A percentile compares a stretch with the other conserved stretches of the same genome.
Conservation (phyloP, 2,113 vertebrate species). For the Zosterops lateralis region DNA sequence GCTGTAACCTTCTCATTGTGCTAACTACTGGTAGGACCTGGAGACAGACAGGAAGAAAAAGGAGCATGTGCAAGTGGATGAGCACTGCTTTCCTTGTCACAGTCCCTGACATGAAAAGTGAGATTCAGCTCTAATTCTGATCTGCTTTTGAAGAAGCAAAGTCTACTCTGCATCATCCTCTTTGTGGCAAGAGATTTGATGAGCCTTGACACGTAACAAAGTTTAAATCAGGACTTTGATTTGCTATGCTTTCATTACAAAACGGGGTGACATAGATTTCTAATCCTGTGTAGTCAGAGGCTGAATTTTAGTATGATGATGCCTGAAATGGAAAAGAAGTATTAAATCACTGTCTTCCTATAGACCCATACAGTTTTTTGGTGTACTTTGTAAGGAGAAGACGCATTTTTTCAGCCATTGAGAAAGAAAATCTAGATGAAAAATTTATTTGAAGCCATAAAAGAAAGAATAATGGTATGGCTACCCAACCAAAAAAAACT, state of each 20-base stretch:
- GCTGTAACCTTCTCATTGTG: slow-evolving; percentile 16
- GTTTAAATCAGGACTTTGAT: not conserved
- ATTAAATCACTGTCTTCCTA: not conserved
- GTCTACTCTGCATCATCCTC: not conserved
- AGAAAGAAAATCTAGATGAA: not conserved
- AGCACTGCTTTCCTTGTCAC: not conserved
- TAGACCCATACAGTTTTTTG: not conserved
- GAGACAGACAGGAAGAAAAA: not conserved
- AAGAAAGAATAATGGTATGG: not conserved
- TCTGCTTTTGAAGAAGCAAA: not conserved
- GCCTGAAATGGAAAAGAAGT: not conserved
- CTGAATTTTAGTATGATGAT: not conserved
- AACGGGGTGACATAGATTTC: not conserved
- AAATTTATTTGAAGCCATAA: not conserved
- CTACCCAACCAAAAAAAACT: rapidly evolving
- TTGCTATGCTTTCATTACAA: not conserved
- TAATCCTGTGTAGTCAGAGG: not conserved
- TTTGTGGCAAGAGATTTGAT: not conserved
- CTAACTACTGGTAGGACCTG: not conserved
- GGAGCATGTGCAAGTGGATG: not conserved
- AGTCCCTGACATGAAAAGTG: not conserved
- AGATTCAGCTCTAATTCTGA: not conserved
- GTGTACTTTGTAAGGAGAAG: not conserved
- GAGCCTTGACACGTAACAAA: not conserved
- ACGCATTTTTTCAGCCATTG: not conserved